These are phyloP conservation scores for Choreutis nemorana DNA, from an alignment of 2,888 invertebrate species.

Conservation along the genomic window DNA sequence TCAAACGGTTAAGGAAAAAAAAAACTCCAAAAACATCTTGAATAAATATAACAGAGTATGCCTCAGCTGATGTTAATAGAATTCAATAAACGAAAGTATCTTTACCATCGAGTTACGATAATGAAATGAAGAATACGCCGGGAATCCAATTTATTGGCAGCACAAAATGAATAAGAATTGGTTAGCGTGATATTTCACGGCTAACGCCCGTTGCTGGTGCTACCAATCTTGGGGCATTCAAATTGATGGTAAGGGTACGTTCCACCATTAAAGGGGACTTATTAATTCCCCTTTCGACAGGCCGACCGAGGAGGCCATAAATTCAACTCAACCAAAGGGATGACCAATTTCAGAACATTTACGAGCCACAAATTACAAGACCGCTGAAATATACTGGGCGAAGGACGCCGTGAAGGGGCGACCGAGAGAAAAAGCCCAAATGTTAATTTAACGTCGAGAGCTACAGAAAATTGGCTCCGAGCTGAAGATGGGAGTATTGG, in stretches of 20 bases:
- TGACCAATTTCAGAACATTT: conserved; percentile 68
- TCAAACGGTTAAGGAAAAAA: no score
- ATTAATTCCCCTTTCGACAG: conserved; percentile 67
- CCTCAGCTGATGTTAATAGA: no score
- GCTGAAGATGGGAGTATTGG: conserved; percentile 52
- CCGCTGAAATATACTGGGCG: conserved; percentile 62
- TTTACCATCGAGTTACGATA: no score
- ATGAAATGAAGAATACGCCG: conserved; percentile 34
- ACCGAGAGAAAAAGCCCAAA: conserved; percentile 54
- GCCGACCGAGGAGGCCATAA: conserved; percentile 63
- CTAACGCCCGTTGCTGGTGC: conserved; percentile 44
- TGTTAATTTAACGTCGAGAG: conserved; percentile 63
- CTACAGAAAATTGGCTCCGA: conserved; percentile 56
- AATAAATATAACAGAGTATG: no score
- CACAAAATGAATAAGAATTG: conserved; percentile 46
- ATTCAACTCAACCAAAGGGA: conserved; percentile 66
- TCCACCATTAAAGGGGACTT: conserved; percentile 65
- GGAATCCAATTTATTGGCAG: conserved; percentile 39
- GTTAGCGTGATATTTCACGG: conserved; percentile 52
- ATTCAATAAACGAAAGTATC: no score
- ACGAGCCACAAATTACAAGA: conserved; percentile 67
- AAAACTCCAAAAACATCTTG: no score
- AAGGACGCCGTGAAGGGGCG: conserved; percentile 41
- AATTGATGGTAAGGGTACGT: conserved; percentile 65
- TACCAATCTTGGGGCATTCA: conserved; percentile 60